Conservation (phyloP, 2,113 vertebrate species). For the Cebus imitator region DNA sequence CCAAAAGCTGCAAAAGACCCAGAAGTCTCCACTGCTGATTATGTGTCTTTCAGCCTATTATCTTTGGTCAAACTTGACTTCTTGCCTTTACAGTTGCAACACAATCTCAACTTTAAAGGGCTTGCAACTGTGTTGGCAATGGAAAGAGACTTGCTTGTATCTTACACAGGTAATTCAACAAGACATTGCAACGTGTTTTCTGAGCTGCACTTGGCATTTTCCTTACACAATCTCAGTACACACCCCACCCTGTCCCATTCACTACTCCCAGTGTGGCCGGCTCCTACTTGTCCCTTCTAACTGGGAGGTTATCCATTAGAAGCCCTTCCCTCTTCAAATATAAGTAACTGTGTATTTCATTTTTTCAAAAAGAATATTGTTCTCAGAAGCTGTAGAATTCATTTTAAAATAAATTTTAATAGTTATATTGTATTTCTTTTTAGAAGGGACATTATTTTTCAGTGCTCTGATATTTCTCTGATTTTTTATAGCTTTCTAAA, state of each 20-base stretch:
- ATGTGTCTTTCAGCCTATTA: background rate
- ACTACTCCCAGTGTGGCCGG: background rate
- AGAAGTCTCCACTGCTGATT: background rate
- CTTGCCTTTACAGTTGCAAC: background rate
- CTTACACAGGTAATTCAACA: background rate
- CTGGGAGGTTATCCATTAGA: background rate
- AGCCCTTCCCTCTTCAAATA: background rate
- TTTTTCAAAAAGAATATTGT: background rate
- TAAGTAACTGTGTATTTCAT: background rate
- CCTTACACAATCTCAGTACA: background rate
- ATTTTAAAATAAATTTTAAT: conserved; percentile 57
- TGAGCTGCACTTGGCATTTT: background rate
- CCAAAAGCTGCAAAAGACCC: background rate
- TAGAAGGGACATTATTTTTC: conserved; percentile 65
- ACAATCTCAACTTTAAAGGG: background rate
- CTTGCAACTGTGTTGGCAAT: background rate
- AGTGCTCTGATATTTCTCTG: conserved; percentile 72
- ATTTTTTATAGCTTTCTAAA: conserved; percentile 81
- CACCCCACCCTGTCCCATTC: no score
- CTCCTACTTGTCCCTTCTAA: background rate
- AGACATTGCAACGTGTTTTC: background rate
- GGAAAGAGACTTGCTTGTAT: background rate
- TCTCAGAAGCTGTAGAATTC: conserved; percentile 40
- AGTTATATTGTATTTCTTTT: conserved; percentile 66
- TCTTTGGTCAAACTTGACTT: background rate